Percentiles rank a stretch among this genome's conserved stretches.
Conservation (phyloP, 2,888 invertebrate species). For the Halocaridina rubra region DNA sequence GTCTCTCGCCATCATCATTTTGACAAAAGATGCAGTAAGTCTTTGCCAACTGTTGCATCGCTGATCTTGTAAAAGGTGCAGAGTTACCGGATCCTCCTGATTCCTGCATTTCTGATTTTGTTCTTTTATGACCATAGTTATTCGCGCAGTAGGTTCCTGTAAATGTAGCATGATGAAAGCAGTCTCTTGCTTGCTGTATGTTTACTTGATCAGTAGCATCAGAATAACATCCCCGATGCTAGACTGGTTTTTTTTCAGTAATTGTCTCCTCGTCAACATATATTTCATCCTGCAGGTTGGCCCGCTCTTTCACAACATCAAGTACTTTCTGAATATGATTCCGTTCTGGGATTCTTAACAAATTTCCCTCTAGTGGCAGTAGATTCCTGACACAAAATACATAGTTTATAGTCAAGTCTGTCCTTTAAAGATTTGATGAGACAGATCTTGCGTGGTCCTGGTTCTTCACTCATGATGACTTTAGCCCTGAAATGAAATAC, state of each 20-base stretch:
- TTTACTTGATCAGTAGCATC: neutral
- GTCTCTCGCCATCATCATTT: neutral
- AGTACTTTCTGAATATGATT: constrained; percentile 3
- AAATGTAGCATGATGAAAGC: neutral
- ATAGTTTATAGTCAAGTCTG: neutral
- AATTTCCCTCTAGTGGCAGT: neutral
- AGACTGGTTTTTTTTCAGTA: neutral
- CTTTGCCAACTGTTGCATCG: too few relatives aligned
- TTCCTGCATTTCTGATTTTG: too few relatives aligned
- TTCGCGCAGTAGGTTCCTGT: neutral
- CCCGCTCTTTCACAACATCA: neutral
- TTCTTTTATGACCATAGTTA: neutral
- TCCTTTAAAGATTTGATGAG: too few relatives aligned
- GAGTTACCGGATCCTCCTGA: too few relatives aligned
- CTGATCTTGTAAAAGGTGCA: too few relatives aligned
- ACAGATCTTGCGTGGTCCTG: too few relatives aligned
- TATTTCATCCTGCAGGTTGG: neutral
- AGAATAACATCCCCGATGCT: neutral
- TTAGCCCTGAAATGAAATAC: too few relatives aligned
- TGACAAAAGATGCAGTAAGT: neutral
- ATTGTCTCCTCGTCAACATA: neutral
- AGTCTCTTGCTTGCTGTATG: neutral
- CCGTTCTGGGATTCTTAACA: constrained; percentile 2
- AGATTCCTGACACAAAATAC: neutral
- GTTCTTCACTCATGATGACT: too few relatives aligned